Evolutionary conservation across 2,888 invertebrate genomes (phyloP), one percentile per base, ranked within the genome.

Genomic region (Rhimphoctona megacephalus): DNA sequence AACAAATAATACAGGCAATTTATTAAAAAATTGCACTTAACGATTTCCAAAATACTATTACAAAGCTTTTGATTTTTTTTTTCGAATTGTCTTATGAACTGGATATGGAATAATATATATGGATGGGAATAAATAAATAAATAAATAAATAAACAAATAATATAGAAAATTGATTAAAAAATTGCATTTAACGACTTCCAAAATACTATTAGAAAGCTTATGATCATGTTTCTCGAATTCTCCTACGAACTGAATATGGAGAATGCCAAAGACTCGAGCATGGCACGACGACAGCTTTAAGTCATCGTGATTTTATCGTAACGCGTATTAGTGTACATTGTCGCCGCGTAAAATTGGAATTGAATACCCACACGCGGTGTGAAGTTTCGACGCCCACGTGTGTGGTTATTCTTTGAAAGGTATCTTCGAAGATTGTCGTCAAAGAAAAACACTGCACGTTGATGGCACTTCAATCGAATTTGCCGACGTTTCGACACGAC

Each of bases 401-500:
- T 25, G 17, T 46, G 70, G 72, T 70, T 76, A 61, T 80, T 67
- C 52, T 46, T 39, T 17, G 61, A 74, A 85, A 76, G 70, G 76
- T 46, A 46, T 54, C 61, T 19, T 49, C 46, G 54, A 72, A 78
- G 33, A 81, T 81, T 39, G 33, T 80, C 70, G 64, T 74, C 82
- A 72, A 82, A 79, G 61, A 73, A 54, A 49, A 70, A 33, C 73
- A 57, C 67, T 69, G 70, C 70, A 46, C 49, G 39, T 66, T 49
- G 39, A 61, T 57, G 49, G 43, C 78, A 86, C 85, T 86, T 86
- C 79, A 86, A 86, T 83, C 76, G 76, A 80, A 78, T 46, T 57
- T 39, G 66, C 77, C 81, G 78, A 81, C 81, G 66, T 43, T 43
- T 66, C 66, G 61, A 43, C 64, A 46, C 64, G 64, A 52, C 49